Conservation (phyloP, 1,140 invertebrate species). For the Agrypnia vestita region DNA sequence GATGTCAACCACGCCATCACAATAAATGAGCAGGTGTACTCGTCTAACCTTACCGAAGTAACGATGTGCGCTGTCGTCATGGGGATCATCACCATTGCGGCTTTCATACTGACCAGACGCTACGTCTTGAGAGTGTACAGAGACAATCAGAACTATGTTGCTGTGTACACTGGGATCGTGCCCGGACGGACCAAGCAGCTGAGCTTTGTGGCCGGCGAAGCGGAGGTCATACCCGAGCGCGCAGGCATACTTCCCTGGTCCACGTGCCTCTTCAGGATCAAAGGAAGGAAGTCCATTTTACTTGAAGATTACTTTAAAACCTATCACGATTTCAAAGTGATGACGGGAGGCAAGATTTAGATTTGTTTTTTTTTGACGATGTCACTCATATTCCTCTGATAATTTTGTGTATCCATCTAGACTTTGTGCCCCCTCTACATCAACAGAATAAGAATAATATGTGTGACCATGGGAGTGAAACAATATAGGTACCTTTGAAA, state of each 20-base stretch:
- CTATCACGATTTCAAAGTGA: conserved; percentile 8
- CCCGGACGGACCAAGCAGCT: conserved; percentile 25
- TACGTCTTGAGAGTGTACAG: conserved; percentile 48
- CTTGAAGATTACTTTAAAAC: conserved; percentile 26
- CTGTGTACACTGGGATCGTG: conserved; percentile 13
- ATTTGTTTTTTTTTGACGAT: background rate
- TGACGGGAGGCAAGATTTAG: conserved; percentile 1
- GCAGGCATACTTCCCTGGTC: conserved; percentile 15
- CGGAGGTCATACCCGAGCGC: background rate
- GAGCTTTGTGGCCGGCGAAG: conserved; percentile 28
- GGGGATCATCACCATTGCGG: background rate
- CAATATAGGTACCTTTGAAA: too few species aligned
- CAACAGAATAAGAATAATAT: background rate
- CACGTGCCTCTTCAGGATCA: background rate
- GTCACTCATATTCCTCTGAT: background rate
- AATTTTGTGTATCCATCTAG: background rate
- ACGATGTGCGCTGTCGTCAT: background rate
- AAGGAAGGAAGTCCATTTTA: conserved; percentile 31
- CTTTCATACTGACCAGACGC: conserved; percentile 3
- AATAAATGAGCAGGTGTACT: background rate
- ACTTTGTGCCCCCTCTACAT: background rate
- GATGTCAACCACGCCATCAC: background rate
- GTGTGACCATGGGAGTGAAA: too few species aligned
- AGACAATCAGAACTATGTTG: conserved; percentile 28
- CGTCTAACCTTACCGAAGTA: conserved; percentile 7